Evolutionary conservation across 2,888 invertebrate species (phyloP).

Genomic region (Pachliopta kotzebuea): DNA sequence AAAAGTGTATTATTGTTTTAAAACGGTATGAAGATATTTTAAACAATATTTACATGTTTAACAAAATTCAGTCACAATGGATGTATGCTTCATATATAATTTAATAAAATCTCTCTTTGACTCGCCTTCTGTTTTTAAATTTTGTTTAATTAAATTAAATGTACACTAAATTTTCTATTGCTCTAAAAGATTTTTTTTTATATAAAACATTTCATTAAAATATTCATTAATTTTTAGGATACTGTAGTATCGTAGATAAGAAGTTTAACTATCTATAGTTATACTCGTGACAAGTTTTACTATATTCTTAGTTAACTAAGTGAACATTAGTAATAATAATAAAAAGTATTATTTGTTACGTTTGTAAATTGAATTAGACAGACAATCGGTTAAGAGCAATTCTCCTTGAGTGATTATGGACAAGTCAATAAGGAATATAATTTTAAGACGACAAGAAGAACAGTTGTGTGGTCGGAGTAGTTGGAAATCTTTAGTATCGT

Average conservation of each 20-base stretch:
- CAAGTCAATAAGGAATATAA: conserved; percentile 34
- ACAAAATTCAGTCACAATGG: too few relatives aligned
- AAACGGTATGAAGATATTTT: too few relatives aligned
- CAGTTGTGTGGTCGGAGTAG: conserved; percentile 35
- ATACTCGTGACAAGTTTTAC: conserved; percentile 2
- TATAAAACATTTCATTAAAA: too few relatives aligned
- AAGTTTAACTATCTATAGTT: not conserved
- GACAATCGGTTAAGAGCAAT: conserved; percentile 26
- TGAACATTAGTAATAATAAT: conserved; percentile 10
- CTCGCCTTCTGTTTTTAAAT: too few relatives aligned
- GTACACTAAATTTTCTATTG: too few relatives aligned
- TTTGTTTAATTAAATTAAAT: too few relatives aligned
- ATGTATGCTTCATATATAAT: too few relatives aligned
- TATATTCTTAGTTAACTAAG: conserved; percentile 2
- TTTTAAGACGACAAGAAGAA: conserved; percentile 35
- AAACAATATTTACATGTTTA: too few relatives aligned
- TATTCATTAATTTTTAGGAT: too few relatives aligned
- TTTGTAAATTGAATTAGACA: conserved; percentile 24
- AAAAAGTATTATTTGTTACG: conserved; percentile 15
- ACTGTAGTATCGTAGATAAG: not conserved
- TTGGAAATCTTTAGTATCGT: conserved; percentile 41
- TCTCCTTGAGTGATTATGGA: conserved; percentile 17
- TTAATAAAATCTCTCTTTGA: too few relatives aligned
- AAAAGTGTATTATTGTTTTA: too few relatives aligned
- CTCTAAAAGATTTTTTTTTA: too few relatives aligned